Evolutionary conservation across 2,113 vertebrate species (phyloP).

Genomic region (Pangasianodon gigas): DNA sequence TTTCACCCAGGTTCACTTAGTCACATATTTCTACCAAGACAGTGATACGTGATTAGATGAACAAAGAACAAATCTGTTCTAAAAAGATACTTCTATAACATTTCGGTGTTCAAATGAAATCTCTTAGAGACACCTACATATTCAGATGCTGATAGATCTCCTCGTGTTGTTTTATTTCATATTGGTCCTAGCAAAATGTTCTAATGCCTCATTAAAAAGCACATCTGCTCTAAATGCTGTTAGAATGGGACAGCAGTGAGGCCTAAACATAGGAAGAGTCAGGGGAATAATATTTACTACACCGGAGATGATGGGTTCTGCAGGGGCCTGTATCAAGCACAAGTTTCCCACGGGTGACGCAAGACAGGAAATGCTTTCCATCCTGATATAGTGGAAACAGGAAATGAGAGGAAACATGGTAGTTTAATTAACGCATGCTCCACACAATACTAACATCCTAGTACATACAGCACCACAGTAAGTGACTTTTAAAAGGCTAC

Average conservation of each 20-base stretch:
- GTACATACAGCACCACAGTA: no score
- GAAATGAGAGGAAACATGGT: constrained; percentile 52
- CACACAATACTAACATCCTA: constrained; percentile 26
- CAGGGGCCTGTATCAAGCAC: constrained; percentile 14
- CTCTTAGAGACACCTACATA: constrained; percentile 15
- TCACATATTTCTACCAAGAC: not conserved
- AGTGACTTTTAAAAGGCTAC: not conserved
- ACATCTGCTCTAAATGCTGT: not conserved
- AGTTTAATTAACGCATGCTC: constrained; percentile 44
- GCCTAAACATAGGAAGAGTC: constrained; percentile 39
- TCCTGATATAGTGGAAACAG: constrained; percentile 47
- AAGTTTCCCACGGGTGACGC: constrained; percentile 52
- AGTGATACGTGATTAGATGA: constrained; percentile 21
- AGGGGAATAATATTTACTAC: constrained; percentile 48
- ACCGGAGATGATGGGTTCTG: constrained; percentile 23
- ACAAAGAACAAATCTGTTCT: constrained; percentile 28
- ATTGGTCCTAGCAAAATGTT: not conserved
- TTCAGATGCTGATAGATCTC: not conserved
- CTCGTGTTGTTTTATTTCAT: no score
- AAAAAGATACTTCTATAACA: not conserved
- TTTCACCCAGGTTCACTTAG: not conserved
- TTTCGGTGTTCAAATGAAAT: constrained; percentile 24
- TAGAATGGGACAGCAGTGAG: not conserved
- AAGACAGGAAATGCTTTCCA: constrained; percentile 52
- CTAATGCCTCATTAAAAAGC: not conserved